Percentiles rank a stretch among this genome's conserved stretches.
Conservation (phyloP, 2,888 invertebrate species). For the Chirona hameri region DNA sequence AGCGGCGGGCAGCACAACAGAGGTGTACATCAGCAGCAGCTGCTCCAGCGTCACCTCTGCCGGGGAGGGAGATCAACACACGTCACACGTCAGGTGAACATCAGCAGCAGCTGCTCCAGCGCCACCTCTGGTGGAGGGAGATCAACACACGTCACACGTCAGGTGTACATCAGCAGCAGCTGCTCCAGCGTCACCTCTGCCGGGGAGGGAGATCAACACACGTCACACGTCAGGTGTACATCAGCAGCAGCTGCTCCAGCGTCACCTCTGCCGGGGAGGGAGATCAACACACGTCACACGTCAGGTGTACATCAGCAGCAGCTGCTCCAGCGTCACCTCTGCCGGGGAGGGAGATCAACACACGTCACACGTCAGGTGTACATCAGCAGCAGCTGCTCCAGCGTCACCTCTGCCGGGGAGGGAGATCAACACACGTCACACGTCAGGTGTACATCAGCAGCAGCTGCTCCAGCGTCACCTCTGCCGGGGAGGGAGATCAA, state of each 20-base stretch:
- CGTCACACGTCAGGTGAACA: no score
- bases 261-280: neutral
- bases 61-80: no score
- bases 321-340: constrained; percentile 49
- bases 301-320: constrained; percentile 43
- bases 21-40: constrained; percentile 48
- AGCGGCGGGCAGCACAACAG: neutral
- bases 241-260: constrained; percentile 50
- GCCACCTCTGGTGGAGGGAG: neutral
- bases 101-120: constrained; percentile 50
- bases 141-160: no score
- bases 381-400: constrained; percentile 51
- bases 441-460: constrained; percentile 43
- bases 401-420: neutral
- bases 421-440: no score
- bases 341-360: no score
- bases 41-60: constrained; percentile 47
- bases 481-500: no score
- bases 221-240: constrained; percentile 43
- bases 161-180: constrained; percentile 43
- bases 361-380: constrained; percentile 40
- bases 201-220: no score
- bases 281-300: no score
- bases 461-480: constrained; percentile 49
- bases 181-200: constrained; percentile 46